Conservation (phyloP, 2,888 invertebrate genomes). For the Torymus auratus region DNA sequence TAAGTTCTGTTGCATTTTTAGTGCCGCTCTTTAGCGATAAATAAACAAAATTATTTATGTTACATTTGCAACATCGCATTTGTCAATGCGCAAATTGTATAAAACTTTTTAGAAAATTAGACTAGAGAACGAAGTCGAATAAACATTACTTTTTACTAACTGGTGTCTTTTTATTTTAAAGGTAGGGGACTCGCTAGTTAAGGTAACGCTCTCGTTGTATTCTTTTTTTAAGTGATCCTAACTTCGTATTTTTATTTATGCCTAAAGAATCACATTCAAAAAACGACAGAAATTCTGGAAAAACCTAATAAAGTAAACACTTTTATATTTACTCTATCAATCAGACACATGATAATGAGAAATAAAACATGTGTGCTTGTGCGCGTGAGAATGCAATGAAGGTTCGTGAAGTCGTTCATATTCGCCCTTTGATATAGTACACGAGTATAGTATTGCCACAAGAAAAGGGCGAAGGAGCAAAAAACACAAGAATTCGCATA, state of each 20-base stretch:
- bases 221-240: constrained; percentile 8
- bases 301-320: constrained; percentile 58
- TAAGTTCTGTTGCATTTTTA: constrained; percentile 52
- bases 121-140: too few relatives aligned
- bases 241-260: constrained; percentile 31
- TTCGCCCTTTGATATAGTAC: constrained; percentile 38
- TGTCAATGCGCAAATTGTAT: too few relatives aligned
- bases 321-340: constrained; percentile 67
- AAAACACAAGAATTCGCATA: neutral
- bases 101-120: too few relatives aligned
- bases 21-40: constrained; percentile 39
- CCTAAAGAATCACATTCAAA: constrained; percentile 33
- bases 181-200: too few relatives aligned
- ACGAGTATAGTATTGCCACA: constrained; percentile 27
- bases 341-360: constrained; percentile 13
- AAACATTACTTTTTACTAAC: too few relatives aligned
- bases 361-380: constrained; percentile 27
- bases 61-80: too few relatives aligned
- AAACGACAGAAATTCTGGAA: constrained; percentile 51
- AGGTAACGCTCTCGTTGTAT: too few relatives aligned
- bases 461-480: constrained; percentile 13
- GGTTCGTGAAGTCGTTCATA: constrained; percentile 20
- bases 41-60: constrained; percentile 8
- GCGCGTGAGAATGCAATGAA: constrained; percentile 26
- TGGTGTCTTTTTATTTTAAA: too few relatives aligned